A percentile compares a stretch with the other conserved stretches of the same genome.
Conservation (phyloP, 2,113 vertebrate genomes). For the Formicarius rufipectus region DNA sequence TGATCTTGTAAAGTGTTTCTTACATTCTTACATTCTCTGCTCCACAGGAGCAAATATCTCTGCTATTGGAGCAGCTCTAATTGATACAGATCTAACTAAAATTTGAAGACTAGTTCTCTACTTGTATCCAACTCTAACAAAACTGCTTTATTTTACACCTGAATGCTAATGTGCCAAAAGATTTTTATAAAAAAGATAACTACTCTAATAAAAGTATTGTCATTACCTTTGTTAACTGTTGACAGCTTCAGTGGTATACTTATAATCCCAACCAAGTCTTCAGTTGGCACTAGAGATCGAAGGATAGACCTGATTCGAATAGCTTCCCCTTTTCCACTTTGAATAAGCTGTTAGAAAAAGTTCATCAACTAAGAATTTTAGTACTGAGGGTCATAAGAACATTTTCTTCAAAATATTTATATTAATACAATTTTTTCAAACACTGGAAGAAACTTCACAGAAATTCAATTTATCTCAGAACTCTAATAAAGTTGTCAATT, state of each 20-base stretch:
- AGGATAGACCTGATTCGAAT: conserved; percentile 95
- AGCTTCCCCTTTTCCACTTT: conserved; percentile 98
- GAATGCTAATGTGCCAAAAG: neutral
- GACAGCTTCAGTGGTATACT: conserved; percentile 95
- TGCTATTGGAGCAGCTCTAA: neutral
- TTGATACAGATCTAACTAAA: neutral
- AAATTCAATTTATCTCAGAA: neutral
- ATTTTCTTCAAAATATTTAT: neutral
- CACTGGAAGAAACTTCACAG: neutral
- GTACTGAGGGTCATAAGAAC: neutral
- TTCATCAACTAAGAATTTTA: neutral
- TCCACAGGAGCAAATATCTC: neutral
- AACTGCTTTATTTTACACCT: neutral
- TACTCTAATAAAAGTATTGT: neutral
- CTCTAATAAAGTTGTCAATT: neutral
- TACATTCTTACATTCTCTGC: neutral
- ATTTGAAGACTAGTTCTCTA: neutral
- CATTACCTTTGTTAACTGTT: conserved; percentile 90
- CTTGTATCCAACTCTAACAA: neutral
- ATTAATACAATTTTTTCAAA: neutral
- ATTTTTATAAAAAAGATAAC: neutral
- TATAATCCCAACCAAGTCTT: conserved; percentile 97
- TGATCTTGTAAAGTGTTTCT: neutral
- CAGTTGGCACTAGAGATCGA: conserved; percentile 94
- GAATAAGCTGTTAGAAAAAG: conserved; percentile 86